These are phyloP conservation scores for Squalus acanthias DNA, from an alignment of 2,797 vertebrate genomes.

Conservation along the genomic window DNA sequence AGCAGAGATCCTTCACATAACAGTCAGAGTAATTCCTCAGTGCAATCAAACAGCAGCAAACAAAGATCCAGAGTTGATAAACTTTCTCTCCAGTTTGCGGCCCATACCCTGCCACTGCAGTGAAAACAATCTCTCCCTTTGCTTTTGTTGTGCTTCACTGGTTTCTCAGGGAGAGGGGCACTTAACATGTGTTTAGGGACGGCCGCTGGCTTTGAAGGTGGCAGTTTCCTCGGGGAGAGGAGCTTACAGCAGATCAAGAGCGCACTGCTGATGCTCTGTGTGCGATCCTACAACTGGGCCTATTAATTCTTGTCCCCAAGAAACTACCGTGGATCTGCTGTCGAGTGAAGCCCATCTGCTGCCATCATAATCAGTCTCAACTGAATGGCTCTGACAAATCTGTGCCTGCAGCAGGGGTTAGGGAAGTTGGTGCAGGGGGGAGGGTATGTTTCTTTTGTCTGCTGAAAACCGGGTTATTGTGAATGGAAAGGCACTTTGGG, in stretches of 20 bases:
- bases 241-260: slow-evolving; percentile 49
- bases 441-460: slow-evolving; percentile 61
- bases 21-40: slow-evolving; percentile 57
- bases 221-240: slow-evolving; percentile 60
- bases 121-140: slow-evolving; percentile 30
- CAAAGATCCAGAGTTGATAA: slow-evolving; percentile 54
- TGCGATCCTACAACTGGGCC: slow-evolving; percentile 51
- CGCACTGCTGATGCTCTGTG: slow-evolving; percentile 47
- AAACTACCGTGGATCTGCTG: slow-evolving; percentile 56
- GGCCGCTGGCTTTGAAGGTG: slow-evolving; percentile 56
- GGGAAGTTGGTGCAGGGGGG: slow-evolving; percentile 28
- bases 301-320: slow-evolving; percentile 49
- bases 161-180: slow-evolving; percentile 50
- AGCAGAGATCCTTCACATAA: slow-evolving; percentile 51
- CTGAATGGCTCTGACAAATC: slow-evolving; percentile 71
- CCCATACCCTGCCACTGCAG: slow-evolving; percentile 40
- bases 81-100: slow-evolving; percentile 67
- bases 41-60: slow-evolving; percentile 48
- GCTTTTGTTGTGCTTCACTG: slow-evolving; percentile 49
- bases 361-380: slow-evolving; percentile 76
- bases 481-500: slow-evolving; percentile 47
- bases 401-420: slow-evolving; percentile 55
- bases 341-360: slow-evolving; percentile 75
- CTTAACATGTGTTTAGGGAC: slow-evolving; percentile 58
- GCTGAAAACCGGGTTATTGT: slow-evolving; percentile 55